Conservation (phyloP, 2,113 vertebrate species). For the Rhynchopsitta pachyrhyncha region DNA sequence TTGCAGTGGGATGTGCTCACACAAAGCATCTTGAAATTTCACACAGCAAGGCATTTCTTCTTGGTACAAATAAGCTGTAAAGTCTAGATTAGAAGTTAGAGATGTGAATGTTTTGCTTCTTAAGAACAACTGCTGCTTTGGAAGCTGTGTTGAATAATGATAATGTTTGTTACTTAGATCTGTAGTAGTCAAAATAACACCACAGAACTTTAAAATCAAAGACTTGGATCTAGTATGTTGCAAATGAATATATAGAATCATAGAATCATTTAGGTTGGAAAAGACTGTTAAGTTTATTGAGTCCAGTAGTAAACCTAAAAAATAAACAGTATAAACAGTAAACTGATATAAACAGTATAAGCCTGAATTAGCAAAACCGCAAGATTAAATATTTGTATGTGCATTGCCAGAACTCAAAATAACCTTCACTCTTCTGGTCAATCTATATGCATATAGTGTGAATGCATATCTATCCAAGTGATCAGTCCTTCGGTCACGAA, state of each 20-base stretch:
- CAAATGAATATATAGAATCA: neutral
- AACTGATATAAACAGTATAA: neutral
- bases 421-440: neutral
- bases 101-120: neutral
- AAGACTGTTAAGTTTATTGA: neutral
- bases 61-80: neutral
- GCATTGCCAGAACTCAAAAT: neutral
- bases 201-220: neutral
- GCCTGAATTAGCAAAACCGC: neutral
- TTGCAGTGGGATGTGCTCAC: neutral
- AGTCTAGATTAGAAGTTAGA: neutral
- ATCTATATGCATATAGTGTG: accelerated
- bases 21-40: neutral
- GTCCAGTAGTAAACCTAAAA: neutral
- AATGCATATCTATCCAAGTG: accelerated
- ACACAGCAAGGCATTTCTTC: neutral
- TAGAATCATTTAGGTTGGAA: neutral
- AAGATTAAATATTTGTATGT: neutral
- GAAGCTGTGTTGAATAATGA: neutral
- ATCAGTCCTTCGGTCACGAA: neutral
- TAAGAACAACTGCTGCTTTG: neutral
- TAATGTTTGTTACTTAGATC: neutral
- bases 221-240: neutral
- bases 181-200: neutral
- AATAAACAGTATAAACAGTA: neutral